Conservation (phyloP, 2,888 invertebrate species). For the Brassicogethes aeneus region DNA sequence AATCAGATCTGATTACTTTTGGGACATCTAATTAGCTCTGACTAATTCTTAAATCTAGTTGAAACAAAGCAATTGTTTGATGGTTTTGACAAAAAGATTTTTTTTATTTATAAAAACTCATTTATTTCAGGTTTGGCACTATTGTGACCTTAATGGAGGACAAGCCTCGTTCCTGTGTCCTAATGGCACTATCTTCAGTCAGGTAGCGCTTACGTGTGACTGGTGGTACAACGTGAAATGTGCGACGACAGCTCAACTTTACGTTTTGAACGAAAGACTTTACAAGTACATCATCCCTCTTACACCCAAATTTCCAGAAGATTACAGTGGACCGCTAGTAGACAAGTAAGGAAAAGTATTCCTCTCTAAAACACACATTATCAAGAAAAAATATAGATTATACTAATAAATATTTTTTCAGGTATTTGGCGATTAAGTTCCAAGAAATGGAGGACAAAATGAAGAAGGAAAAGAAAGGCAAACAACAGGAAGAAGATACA, state of each 20-base stretch:
- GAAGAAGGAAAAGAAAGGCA: slow-evolving; percentile 56
- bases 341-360: slow-evolving; percentile 54
- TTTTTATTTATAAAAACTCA: no score
- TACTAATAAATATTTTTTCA: no score
- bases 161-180: slow-evolving; percentile 85
- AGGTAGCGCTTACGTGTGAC: slow-evolving; percentile 80
- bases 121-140: slow-evolving; percentile 82
- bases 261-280: slow-evolving; percentile 79
- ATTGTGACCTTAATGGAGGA: slow-evolving; percentile 83
- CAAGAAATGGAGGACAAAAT: slow-evolving; percentile 81
- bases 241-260: slow-evolving; percentile 71
- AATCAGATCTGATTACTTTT: no score
- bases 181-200: slow-evolving; percentile 85
- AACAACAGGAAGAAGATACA: slow-evolving; percentile 36
- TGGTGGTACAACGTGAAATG: slow-evolving; percentile 93
- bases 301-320: slow-evolving; percentile 83
- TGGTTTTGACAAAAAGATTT: no score
- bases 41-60: no score
- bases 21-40: no score
- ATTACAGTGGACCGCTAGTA: slow-evolving; percentile 79
- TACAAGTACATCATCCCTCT: slow-evolving; percentile 83
- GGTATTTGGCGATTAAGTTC: slow-evolving; percentile 74
- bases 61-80: no score
- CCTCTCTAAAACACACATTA: no score
- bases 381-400: no score